phyloP scores from a whole-genome alignment of 2,888 invertebrate genomes.

The Crossocerus cetratus region DNA sequence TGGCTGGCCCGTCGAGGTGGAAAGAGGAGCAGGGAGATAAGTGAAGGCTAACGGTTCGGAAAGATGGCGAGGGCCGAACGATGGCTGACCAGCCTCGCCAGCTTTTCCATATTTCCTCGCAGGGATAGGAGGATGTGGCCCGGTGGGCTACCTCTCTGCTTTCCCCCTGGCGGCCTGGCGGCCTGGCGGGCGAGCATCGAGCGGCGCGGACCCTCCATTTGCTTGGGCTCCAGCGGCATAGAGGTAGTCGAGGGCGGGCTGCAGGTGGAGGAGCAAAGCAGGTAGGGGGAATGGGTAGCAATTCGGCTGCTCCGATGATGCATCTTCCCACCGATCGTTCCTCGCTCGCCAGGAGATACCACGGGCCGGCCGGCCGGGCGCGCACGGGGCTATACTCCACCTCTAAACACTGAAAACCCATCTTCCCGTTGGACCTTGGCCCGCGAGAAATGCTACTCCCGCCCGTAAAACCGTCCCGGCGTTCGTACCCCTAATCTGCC shows the following conservation, averaged over 20 bases:
- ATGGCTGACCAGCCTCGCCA: constrained; percentile 44
- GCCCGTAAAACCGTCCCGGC: constrained; percentile 63
- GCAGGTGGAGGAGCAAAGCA: constrained; percentile 59
- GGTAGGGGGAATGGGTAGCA: constrained; percentile 36
- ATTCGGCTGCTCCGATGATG: constrained; percentile 47
- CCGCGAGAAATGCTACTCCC: constrained; percentile 55
- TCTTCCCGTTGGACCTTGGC: constrained; percentile 45
- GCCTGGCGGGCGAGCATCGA: constrained; percentile 16
- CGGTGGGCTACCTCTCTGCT: constrained; percentile 19
- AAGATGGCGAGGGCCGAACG: constrained; percentile 56
- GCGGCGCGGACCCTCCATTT: constrained; percentile 17
- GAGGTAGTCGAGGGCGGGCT: constrained; percentile 48
- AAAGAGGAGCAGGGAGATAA: neutral
- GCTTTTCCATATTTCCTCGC: constrained; percentile 49
- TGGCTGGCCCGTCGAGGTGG: neutral
- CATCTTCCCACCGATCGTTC: constrained; percentile 42
- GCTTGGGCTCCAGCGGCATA: constrained; percentile 26
- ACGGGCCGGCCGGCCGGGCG: too few relatives aligned
- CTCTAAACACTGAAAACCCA: constrained; percentile 68
- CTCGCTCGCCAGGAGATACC: constrained; percentile 40
- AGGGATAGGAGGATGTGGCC: neutral
- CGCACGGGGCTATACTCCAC: constrained; percentile 51
- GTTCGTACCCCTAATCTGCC: neutral
- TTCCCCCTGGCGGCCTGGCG: constrained; percentile 29
- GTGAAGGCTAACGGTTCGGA: constrained; percentile 15